These are phyloP conservation scores for Vespertilio murinus DNA, from an alignment of 2,797 vertebrate species.

Conservation along the genomic window DNA sequence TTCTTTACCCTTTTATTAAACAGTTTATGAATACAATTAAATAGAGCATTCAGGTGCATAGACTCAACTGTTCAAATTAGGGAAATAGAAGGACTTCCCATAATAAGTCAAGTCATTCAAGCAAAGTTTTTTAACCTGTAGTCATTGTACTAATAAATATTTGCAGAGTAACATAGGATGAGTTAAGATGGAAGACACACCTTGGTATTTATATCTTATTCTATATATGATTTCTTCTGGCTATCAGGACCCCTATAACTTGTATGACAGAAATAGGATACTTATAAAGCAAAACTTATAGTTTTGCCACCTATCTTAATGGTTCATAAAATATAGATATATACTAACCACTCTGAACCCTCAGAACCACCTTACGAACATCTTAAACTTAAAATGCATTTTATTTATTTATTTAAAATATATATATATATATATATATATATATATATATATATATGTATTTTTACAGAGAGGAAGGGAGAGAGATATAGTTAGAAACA, in stretches of 20 bases:
- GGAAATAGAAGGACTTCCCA: slow-evolving; percentile 10
- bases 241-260: not conserved
- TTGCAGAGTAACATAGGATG: not conserved
- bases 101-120: slow-evolving; percentile 8
- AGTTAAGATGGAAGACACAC: not conserved
- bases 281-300: not conserved
- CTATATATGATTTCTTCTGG: not conserved
- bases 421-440: too few species aligned
- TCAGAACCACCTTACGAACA: not conserved
- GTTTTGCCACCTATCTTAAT: not conserved
- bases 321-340: not conserved
- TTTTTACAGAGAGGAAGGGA: too few species aligned
- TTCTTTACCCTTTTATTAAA: slow-evolving; percentile 11
- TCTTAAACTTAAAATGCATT: slow-evolving; percentile 44
- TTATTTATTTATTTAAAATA: not conserved
- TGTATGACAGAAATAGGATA: not conserved
- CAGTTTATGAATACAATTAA: slow-evolving; percentile 11
- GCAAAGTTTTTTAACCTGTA: not conserved
- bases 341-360: not conserved
- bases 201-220: not conserved
- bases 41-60: not conserved
- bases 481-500: too few species aligned
- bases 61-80: slow-evolving; percentile 31
- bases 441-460: too few species aligned
- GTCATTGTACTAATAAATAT: not conserved